These are phyloP conservation scores for Hemitrygon akajei DNA, from an alignment of 2,797 vertebrate genomes.

Conservation along the genomic window DNA sequence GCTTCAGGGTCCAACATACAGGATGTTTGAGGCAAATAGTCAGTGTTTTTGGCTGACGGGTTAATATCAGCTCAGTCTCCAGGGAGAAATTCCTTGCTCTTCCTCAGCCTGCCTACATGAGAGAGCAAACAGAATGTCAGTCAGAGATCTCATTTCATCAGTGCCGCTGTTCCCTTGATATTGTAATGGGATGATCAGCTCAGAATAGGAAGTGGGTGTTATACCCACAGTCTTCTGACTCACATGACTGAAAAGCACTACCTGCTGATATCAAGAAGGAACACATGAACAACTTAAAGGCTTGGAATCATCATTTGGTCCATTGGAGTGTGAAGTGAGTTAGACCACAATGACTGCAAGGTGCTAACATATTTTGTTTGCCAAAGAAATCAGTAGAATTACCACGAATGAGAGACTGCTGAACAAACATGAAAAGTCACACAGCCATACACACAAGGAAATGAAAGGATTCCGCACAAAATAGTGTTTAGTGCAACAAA, in stretches of 20 bases:
- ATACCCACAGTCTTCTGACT: background rate
- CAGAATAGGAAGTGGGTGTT: background rate
- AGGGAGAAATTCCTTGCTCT: too few relatives aligned
- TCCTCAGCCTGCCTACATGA: too few relatives aligned
- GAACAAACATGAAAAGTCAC: background rate
- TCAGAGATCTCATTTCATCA: background rate
- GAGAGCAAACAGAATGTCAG: too few relatives aligned
- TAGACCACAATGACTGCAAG: background rate
- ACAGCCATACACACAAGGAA: background rate
- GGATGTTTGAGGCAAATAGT: too few relatives aligned
- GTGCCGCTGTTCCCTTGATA: background rate
- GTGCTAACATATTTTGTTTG: background rate
- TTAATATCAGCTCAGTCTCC: too few relatives aligned
- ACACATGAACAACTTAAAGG: background rate
- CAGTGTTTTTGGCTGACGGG: too few relatives aligned
- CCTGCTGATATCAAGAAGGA: background rate
- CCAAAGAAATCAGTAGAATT: background rate
- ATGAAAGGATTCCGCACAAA: background rate
- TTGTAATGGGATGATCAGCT: background rate
- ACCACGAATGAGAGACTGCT: background rate
- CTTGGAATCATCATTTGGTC: background rate
- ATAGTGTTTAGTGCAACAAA: background rate
- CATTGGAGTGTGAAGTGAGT: background rate
- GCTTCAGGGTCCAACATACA: too few relatives aligned
- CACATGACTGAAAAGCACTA: background rate